Base-by-base conservation (phyloP, 1,140 invertebrate genomes). In the Pseudomyrmex gracilis region DNA sequence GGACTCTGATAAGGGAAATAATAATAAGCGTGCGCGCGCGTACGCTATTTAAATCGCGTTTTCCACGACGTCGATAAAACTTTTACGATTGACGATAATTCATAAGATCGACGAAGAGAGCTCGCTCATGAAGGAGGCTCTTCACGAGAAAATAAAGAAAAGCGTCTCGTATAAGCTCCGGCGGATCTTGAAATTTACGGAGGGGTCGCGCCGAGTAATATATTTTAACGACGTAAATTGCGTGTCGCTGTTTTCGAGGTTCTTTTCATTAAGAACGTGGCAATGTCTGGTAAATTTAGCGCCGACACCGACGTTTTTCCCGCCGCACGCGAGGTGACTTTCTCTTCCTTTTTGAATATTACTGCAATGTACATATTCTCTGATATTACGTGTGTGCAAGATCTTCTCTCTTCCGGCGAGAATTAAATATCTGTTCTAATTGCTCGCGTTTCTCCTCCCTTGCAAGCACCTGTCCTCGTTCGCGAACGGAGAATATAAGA, bases 341-440 rank as follows among this genome's bases (percentile, higher is more conserved):
- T n/a, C n/a, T n/a, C 1, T n/a, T 47, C 20, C 9, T 77, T 45
- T 78, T 24, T 24, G 15, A 71, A 57, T 58, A 47, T 34, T 13
- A 17, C 49, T n/a, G 66, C 34, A 70, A 71, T 80, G 53, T 71
- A 71, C 71, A 34, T 34, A 34, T 34, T 34, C 34, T 70, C 66
- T 4, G 76, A 80, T 80, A 70, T 58, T 71, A 80, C 53, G 13
- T 45, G 24, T 17, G n/a, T 13, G 24, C 34, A 24, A 24, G 12
- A 34, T 34, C 45, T 20, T 34, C 20, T 20, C 13, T 17, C 15
- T 9, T 9, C n/a, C 73, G 24, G 15, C 2, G 20, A 70, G 53
- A 80, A 80, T 80, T 80, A 71, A 78, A 70, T 61, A 45, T 34
- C 66, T 49, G 47, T 80, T 71, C 58, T 80, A 71, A 80, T 80